A percentile compares a stretch with the other conserved stretches of the same genome.
Conservation (phyloP, 2,888 invertebrate genomes). For the Thymelicus lineola region DNA sequence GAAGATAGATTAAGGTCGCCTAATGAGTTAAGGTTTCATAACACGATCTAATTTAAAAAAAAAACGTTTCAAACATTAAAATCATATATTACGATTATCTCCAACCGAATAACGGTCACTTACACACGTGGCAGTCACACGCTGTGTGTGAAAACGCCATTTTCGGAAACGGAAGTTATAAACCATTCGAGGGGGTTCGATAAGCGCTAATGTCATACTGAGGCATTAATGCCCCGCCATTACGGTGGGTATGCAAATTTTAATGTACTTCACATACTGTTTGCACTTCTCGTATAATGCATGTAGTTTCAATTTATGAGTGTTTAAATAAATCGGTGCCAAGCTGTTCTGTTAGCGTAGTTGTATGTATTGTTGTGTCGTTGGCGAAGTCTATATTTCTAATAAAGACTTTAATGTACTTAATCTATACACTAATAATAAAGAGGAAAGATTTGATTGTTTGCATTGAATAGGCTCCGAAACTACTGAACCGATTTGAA, state of each 20-base stretch:
- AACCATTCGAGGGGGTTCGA: conserved; percentile 54
- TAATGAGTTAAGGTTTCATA: too few species aligned
- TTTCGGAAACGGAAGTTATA: conserved; percentile 56
- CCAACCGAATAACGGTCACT: conserved; percentile 17
- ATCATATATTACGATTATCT: conserved; percentile 19
- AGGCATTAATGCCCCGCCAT: conserved; percentile 50
- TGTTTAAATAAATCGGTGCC: conserved; percentile 2
- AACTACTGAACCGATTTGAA: too few species aligned
- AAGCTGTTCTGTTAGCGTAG: neutral
- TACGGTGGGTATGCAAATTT: conserved; percentile 47
- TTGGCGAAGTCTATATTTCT: too few species aligned
- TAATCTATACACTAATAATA: too few species aligned
- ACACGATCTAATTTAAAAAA: too few species aligned
- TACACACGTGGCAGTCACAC: conserved; percentile 10
- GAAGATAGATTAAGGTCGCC: too few species aligned
- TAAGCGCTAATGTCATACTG: conserved; percentile 54
- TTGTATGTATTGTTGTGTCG: too few species aligned
- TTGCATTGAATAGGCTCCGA: too few species aligned
- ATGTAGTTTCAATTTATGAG: conserved; percentile 35
- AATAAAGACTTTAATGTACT: too few species aligned
- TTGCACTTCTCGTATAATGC: conserved; percentile 39
- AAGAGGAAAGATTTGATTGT: too few species aligned
- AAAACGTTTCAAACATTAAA: conserved; percentile 6
- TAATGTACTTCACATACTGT: conserved; percentile 43
- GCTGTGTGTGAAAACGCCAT: conserved; percentile 39